A percentile compares a stretch with the other conserved stretches of the same genome.
These are phyloP conservation scores for Melanotaenia duboulayi DNA, from an alignment of 2,113 vertebrate species.

Conservation along the genomic window DNA sequence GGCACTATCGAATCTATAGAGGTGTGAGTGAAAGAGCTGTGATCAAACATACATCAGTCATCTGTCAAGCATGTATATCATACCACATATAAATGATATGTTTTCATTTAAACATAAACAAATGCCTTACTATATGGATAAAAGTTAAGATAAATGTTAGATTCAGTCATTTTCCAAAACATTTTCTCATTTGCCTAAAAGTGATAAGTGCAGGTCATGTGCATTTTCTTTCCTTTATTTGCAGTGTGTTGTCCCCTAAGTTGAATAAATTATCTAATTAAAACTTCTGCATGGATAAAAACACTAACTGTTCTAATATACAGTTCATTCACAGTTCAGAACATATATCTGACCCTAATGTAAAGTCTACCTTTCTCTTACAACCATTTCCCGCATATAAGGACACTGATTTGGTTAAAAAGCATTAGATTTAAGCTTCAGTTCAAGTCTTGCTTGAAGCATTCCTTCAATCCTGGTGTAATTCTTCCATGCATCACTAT, in stretches of 20 bases:
- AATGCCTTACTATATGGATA: constrained; percentile 9
- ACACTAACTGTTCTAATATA: background rate
- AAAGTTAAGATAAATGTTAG: background rate
- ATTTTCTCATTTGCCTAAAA: background rate
- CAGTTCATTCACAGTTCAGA: constrained; percentile 9
- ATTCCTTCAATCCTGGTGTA: constrained; percentile 43
- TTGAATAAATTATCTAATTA: background rate
- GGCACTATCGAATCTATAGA: constrained; percentile 31
- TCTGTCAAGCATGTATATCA: constrained; percentile 22
- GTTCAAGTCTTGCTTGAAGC: background rate
- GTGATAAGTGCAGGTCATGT: background rate
- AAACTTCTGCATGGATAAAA: background rate
- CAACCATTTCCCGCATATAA: constrained; percentile 12
- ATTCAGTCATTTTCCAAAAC: background rate
- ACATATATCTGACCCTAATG: constrained; percentile 2
- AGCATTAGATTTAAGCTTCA: background rate
- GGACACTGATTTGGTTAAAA: constrained; percentile 30
- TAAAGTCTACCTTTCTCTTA: background rate
- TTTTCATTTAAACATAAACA: constrained; percentile 11
- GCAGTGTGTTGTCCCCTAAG: background rate
- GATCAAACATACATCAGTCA: constrained; percentile 61
- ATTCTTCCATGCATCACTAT: constrained; percentile 40
- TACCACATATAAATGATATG: constrained; percentile 12
- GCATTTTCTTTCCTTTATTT: background rate
- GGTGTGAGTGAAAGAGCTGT: constrained; percentile 30